Conservation (phyloP, 2,797 vertebrate species). For the Antennarius maculatus region DNA sequence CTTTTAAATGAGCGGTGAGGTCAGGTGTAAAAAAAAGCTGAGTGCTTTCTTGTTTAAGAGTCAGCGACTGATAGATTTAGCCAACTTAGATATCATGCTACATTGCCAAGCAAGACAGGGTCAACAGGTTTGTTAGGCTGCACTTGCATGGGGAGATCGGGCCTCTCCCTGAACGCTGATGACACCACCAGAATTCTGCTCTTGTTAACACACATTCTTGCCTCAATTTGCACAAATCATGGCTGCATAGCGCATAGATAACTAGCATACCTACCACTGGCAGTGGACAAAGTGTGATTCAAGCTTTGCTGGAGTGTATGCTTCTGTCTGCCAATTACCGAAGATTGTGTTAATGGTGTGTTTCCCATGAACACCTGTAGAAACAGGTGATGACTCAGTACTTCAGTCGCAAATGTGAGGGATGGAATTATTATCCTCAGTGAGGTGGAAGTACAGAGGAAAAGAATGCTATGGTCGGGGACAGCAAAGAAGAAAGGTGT, state of each 20-base stretch:
- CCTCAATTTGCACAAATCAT: conserved; percentile 44
- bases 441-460: conserved; percentile 12
- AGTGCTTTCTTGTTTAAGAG: conserved; percentile 65
- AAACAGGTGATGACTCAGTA: conserved; percentile 30
- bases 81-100: conserved; percentile 61
- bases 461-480: background rate
- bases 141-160: conserved; percentile 25
- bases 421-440: conserved; percentile 1
- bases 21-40: conserved; percentile 60
- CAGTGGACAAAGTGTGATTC: conserved; percentile 12
- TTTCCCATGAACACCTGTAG: conserved; percentile 20
- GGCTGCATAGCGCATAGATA: conserved; percentile 33
- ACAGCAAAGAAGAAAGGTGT: background rate
- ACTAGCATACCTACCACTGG: conserved; percentile 14
- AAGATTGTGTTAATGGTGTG: background rate
- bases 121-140: conserved; percentile 68
- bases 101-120: conserved; percentile 56
- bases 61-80: conserved; percentile 59
- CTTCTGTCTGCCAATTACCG: conserved; percentile 4
- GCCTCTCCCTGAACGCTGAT: conserved; percentile 64
- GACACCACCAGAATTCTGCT: conserved; percentile 41
- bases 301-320: background rate
- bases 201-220: conserved; percentile 58
- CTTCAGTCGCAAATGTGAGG: conserved; percentile 11
- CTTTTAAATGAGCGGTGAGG: conserved; percentile 63